Percentiles rank a stretch among this genome's conserved stretches.
Evolutionary conservation across 2,888 invertebrate species (phyloP).

Genomic region (Caenorhabditis sp.): DNA sequence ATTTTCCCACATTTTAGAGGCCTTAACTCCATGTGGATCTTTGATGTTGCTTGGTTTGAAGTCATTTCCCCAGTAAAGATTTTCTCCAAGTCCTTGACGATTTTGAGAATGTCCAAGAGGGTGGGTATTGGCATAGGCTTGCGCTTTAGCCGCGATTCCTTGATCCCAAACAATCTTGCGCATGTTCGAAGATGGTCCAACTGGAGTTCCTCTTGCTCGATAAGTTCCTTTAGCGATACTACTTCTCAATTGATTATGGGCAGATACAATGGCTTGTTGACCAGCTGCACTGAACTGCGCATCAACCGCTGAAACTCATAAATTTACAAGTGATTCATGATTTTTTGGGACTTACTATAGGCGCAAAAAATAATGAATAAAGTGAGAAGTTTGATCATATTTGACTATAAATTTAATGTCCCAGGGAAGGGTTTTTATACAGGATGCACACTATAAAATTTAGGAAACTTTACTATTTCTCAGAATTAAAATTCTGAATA

Average conservation of each 20-base stretch:
- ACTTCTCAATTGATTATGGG: neutral
- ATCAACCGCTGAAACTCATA: neutral
- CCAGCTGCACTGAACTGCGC: neutral
- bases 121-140: neutral
- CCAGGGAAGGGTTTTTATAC: too few species aligned
- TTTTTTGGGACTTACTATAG: too few species aligned
- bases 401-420: too few species aligned
- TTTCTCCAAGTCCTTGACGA: neutral
- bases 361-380: too few species aligned
- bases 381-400: too few species aligned
- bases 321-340: neutral
- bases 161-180: neutral
- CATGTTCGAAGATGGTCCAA: neutral
- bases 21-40: too few species aligned
- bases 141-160: neutral
- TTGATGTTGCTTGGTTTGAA: too few species aligned
- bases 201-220: neutral
- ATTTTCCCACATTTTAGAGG: neutral
- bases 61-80: neutral
- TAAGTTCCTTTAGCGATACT: neutral
- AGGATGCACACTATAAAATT: too few species aligned
- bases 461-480: too few species aligned
- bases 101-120: neutral
- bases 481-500: too few species aligned
- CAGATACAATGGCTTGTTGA: neutral